Conservation (phyloP, 2,113 vertebrate species). For the Oryzias melastigma region DNA sequence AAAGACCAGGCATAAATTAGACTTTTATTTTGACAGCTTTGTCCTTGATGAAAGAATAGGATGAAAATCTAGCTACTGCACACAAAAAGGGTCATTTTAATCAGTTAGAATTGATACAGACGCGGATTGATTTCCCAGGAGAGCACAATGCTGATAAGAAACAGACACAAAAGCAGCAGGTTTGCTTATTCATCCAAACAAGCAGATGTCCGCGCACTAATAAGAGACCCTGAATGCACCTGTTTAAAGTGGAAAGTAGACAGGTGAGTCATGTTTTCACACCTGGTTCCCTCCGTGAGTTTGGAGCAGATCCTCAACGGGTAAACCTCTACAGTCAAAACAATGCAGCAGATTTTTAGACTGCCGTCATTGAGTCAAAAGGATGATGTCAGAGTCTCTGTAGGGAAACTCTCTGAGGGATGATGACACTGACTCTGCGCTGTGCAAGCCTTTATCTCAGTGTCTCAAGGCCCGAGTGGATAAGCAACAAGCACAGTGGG, state of each 20-base stretch:
- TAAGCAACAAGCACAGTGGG: conserved; percentile 45
- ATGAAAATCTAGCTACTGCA: background rate
- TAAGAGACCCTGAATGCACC: conserved; percentile 4
- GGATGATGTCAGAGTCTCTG: conserved; percentile 59
- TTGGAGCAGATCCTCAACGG: conserved; percentile 8
- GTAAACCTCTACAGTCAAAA: conserved; percentile 30
- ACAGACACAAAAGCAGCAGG: background rate
- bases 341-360: conserved; percentile 41
- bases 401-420: conserved; percentile 35
- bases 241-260: conserved; percentile 14
- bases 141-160: background rate
- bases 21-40: background rate
- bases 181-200: conserved; percentile 17
- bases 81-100: no score
- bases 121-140: background rate
- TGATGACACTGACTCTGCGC: conserved; percentile 53
- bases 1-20: background rate
- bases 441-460: conserved; percentile 32
- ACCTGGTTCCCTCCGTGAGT: conserved; percentile 48
- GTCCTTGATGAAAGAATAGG: background rate
- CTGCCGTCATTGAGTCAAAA: conserved; percentile 50
- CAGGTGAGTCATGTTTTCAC: conserved; percentile 55
- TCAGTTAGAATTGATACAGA: no score
- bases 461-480: conserved; percentile 55
- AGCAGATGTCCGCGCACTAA: conserved; percentile 14